Conservation (phyloP, 1,140 invertebrate species). For the Apis dorsata region DNA sequence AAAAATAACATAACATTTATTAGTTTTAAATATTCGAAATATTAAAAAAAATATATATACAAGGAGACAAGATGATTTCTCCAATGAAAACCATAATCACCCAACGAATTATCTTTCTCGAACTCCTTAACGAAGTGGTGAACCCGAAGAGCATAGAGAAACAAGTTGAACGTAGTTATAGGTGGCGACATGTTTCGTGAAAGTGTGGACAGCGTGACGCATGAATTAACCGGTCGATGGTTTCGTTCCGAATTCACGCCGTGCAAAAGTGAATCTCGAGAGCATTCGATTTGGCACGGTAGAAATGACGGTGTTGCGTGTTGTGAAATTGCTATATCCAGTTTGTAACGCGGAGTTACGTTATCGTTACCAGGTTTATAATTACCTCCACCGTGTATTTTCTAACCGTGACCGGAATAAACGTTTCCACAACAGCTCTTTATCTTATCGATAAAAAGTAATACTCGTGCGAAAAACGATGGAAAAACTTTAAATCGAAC, state of each 20-base stretch:
- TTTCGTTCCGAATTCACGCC: constrained; percentile 43
- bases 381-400: constrained; percentile 24
- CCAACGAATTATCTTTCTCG: too few relatives aligned
- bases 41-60: too few relatives aligned
- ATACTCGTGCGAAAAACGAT: background rate
- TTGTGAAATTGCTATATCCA: constrained; percentile 39
- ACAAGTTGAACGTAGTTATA: background rate
- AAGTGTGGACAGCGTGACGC: constrained; percentile 35
- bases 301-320: constrained; percentile 40
- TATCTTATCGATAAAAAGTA: constrained; percentile 5
- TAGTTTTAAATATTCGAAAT: too few relatives aligned
- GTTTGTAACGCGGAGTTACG: constrained; percentile 33
- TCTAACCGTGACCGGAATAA: constrained; percentile 33
- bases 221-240: constrained; percentile 42
- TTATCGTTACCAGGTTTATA: constrained; percentile 36
- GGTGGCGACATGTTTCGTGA: constrained; percentile 27
- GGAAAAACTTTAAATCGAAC: background rate
- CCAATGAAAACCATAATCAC: too few relatives aligned
- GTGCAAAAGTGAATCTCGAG: constrained; percentile 27
- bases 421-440: constrained; percentile 17
- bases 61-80: too few relatives aligned
- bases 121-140: too few relatives aligned
- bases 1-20: too few relatives aligned
- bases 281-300: constrained; percentile 32
- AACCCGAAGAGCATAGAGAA: too few relatives aligned